Evolutionary conservation across 2,113 vertebrate species (phyloP).

Genomic region (Falco punctatus): DNA sequence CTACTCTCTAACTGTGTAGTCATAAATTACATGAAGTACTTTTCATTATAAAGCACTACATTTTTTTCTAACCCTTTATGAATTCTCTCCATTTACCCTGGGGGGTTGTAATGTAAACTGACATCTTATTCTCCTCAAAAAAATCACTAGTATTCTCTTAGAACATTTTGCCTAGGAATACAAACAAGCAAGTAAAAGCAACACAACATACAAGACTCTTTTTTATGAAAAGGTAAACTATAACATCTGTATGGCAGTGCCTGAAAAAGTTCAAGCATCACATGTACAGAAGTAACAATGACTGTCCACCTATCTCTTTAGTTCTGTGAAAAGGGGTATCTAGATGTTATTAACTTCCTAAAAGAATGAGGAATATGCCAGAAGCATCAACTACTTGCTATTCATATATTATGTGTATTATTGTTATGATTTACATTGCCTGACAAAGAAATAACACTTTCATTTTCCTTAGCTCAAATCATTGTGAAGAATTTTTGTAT

Average conservation of each 20-base stretch:
- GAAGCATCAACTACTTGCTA: background rate
- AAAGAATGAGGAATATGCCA: background rate
- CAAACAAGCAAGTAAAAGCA: slow-evolving; percentile 51
- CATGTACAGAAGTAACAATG: background rate
- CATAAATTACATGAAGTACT: slow-evolving; percentile 77
- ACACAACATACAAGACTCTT: background rate
- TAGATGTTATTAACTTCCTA: background rate
- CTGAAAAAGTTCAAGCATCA: slow-evolving; percentile 8
- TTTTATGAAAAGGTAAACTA: background rate
- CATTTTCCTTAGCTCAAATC: background rate
- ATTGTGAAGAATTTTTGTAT: background rate
- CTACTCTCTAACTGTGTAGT: slow-evolving; percentile 52
- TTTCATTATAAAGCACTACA: slow-evolving; percentile 76
- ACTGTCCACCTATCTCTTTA: background rate
- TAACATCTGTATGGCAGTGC: background rate
- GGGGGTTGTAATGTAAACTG: slow-evolving; percentile 75
- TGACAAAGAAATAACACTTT: background rate
- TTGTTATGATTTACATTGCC: background rate
- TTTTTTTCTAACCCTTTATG: slow-evolving; percentile 73
- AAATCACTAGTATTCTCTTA: slow-evolving; percentile 58
- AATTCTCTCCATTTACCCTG: slow-evolving; percentile 73
- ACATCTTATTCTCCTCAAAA: slow-evolving; percentile 78
- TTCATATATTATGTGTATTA: background rate
- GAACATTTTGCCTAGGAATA: slow-evolving; percentile 34
- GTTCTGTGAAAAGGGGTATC: background rate